phyloP scores from a whole-genome alignment of 1,140 invertebrate species.

The Cardiocondyla obscurior region DNA sequence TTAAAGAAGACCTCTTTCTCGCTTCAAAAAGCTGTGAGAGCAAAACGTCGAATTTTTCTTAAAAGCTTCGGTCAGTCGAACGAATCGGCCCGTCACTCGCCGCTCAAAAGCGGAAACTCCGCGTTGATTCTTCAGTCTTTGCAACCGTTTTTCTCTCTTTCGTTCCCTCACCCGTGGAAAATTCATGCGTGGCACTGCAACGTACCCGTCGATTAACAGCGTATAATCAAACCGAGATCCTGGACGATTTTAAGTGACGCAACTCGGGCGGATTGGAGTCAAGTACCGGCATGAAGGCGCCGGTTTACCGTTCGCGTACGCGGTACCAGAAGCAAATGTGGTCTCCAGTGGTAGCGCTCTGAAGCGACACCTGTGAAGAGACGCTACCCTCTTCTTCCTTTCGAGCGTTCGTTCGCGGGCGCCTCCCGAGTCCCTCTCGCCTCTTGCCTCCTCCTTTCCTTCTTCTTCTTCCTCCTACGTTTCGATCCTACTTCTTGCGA shows the following conservation, averaged over 20 bases:
- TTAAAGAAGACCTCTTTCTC: background rate
- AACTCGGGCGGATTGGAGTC: constrained; percentile 49
- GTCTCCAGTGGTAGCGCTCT: constrained; percentile 70
- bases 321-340: constrained; percentile 72
- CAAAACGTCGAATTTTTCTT: background rate
- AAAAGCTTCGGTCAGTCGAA: background rate
- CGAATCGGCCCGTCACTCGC: constrained; percentile 37
- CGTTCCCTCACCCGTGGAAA: constrained; percentile 18
- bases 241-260: constrained; percentile 13
- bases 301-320: constrained; percentile 72
- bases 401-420: constrained; percentile 46
- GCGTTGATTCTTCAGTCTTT: background rate
- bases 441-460: background rate
- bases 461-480: constrained; percentile 40
- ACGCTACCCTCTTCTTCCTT: constrained; percentile 73
- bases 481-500: constrained; percentile 32
- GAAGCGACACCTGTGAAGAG: constrained; percentile 74
- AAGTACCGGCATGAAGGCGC: constrained; percentile 63
- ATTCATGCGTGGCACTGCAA: constrained; percentile 6
- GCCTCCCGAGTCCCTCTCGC: constrained; percentile 11
- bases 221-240: background rate
- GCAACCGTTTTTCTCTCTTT: background rate
- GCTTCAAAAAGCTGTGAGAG: background rate
- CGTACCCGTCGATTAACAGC: constrained; percentile 31
- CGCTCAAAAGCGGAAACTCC: constrained; percentile 1